A percentile compares a stretch with the other conserved stretches of the same genome.
Conservation (phyloP, 2,888 invertebrate species). For the Dendrolimus pini region DNA sequence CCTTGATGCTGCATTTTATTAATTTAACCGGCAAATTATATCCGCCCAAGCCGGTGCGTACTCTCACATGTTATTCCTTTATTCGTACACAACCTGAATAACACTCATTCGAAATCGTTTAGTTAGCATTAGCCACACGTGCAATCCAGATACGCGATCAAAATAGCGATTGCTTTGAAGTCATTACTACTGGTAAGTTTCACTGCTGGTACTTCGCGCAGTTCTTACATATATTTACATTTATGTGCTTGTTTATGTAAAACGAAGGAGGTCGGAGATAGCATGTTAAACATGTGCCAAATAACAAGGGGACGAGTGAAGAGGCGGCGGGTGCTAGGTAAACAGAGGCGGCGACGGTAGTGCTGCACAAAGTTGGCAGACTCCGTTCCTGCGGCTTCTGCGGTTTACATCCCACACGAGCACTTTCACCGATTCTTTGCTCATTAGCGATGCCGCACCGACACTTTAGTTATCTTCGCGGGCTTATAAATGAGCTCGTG, state of each 20-base stretch:
- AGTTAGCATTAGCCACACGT: neutral
- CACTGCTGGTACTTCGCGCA: neutral
- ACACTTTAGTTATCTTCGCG: conserved; percentile 51
- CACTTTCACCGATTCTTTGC: conserved; percentile 55
- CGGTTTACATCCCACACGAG: conserved; percentile 34
- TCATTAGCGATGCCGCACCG: conserved; percentile 61
- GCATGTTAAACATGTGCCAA: conserved; percentile 22
- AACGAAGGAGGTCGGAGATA: conserved; percentile 21
- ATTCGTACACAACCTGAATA: no score
- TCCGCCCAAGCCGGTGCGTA: neutral
- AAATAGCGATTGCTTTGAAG: neutral
- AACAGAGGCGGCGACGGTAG: conserved; percentile 13
- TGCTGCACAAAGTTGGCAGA: conserved; percentile 22
- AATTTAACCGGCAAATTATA: neutral
- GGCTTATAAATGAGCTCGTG: neutral
- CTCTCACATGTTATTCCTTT: neutral
- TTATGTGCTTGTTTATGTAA: neutral
- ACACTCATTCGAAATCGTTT: neutral
- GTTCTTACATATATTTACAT: neutral
- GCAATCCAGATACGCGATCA: neutral
- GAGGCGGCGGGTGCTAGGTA: conserved; percentile 11
- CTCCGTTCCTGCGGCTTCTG: conserved; percentile 29
- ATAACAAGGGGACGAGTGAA: conserved; percentile 25
- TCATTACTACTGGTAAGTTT: neutral
- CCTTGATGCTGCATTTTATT: conserved; percentile 7